These are phyloP conservation scores for Artibeus lituratus DNA, from an alignment of 2,797 vertebrate genomes.

Conservation along the genomic window DNA sequence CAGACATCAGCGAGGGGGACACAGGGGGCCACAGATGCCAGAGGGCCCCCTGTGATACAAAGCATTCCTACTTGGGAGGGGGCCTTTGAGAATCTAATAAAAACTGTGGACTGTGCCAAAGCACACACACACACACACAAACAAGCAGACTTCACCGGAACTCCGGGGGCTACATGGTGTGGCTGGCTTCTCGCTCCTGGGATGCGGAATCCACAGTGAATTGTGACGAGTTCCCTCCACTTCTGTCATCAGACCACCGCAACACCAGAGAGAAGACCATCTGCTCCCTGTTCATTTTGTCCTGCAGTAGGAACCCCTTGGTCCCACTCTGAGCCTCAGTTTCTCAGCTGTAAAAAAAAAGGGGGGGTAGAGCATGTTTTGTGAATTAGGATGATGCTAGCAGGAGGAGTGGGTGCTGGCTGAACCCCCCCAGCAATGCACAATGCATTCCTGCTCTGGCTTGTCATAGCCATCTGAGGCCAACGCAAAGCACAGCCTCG, in stretches of 20 bases:
- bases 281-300: neutral
- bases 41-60: too few species aligned
- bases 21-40: neutral
- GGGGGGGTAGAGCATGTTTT: neutral
- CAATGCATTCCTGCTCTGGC: accelerated
- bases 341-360: neutral
- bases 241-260: neutral
- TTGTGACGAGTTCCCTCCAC: neutral
- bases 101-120: neutral
- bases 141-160: neutral
- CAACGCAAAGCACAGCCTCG: neutral
- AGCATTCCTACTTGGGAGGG: neutral
- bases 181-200: too few species aligned
- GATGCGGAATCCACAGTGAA: neutral
- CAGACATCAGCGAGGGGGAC: neutral
- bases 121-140: neutral
- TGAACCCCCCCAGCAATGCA: accelerated
- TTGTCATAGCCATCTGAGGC: neutral
- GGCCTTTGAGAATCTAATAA: neutral
- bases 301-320: neutral
- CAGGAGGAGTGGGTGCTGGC: too few species aligned
- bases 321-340: neutral
- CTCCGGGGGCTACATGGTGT: accelerated
- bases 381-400: accelerated
- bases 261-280: neutral